phyloP scores from a whole-genome alignment of 2,113 vertebrate genomes.

The Irena cyanogastra region DNA sequence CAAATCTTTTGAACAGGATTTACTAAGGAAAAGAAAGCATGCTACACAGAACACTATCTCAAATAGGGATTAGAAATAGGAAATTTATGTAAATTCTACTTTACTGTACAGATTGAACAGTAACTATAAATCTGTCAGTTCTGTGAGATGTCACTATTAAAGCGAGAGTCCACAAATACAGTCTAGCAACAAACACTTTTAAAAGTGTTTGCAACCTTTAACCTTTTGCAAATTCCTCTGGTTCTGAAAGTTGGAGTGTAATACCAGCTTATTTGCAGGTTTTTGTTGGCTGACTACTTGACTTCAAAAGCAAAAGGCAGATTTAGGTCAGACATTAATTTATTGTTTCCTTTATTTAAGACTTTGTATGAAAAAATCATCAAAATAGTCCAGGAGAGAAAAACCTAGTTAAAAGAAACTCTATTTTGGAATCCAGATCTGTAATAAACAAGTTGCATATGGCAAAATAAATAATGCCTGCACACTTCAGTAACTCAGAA shows the following conservation, averaged over 20 bases:
- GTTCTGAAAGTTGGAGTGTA: not conserved
- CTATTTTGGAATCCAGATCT: not conserved
- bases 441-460: not conserved
- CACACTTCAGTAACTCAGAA: not conserved
- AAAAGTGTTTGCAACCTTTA: not conserved
- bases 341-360: not conserved
- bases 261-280: not conserved
- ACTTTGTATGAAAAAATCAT: not conserved
- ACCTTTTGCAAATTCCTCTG: not conserved
- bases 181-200: not conserved
- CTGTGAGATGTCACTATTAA: not conserved
- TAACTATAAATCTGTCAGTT: not conserved
- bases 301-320: not conserved
- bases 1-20: not conserved
- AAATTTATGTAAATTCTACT: not conserved
- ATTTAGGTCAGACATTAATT: not conserved
- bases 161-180: not conserved
- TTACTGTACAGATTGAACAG: not conserved
- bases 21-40: not conserved
- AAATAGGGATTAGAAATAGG: not conserved
- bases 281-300: not conserved
- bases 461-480: not conserved
- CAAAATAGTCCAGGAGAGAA: not conserved
- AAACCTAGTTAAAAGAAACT: not conserved
- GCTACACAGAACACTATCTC: not conserved